A percentile compares a stretch with the other conserved stretches of the same genome.
These are phyloP conservation scores for Drosophila austrosaltans DNA, from an alignment of 2,888 invertebrate genomes.

Conservation along the genomic window DNA sequence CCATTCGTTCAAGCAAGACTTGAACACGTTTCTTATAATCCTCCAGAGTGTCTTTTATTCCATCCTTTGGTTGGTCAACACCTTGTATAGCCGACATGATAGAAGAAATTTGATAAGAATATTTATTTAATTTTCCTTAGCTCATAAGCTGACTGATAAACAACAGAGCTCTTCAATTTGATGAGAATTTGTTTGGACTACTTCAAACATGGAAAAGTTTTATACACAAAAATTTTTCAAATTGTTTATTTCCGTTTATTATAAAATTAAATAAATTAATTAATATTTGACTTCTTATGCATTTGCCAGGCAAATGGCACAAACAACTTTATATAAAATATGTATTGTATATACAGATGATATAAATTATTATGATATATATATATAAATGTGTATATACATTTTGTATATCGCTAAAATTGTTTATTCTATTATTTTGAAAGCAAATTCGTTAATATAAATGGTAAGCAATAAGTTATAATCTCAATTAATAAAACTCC, in stretches of 20 bases:
- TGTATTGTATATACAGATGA: too few species aligned
- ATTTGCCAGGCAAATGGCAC: constrained; percentile 17
- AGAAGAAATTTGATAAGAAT: too few species aligned
- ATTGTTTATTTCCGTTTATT: background rate
- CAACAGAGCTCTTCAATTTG: too few species aligned
- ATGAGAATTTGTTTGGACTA: too few species aligned
- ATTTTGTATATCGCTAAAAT: constrained; percentile 19
- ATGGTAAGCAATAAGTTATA: constrained; percentile 29
- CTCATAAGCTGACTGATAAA: too few species aligned
- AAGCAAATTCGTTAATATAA: background rate
- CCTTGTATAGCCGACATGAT: background rate
- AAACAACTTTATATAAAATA: constrained; percentile 33
- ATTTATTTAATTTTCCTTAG: too few species aligned
- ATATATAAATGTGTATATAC: background rate
- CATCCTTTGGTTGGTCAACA: background rate
- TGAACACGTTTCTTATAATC: background rate
- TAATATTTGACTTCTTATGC: constrained; percentile 1
- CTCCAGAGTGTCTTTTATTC: background rate
- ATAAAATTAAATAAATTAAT: background rate
- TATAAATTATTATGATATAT: background rate
- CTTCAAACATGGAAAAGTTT: background rate
- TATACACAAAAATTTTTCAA: constrained; percentile 3
- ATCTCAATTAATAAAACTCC: constrained; percentile 29
- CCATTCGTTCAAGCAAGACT: background rate
- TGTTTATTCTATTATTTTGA: constrained; percentile 9